phyloP scores from a whole-genome alignment of 2,797 vertebrate genomes.

The Bufotes viridis region DNA sequence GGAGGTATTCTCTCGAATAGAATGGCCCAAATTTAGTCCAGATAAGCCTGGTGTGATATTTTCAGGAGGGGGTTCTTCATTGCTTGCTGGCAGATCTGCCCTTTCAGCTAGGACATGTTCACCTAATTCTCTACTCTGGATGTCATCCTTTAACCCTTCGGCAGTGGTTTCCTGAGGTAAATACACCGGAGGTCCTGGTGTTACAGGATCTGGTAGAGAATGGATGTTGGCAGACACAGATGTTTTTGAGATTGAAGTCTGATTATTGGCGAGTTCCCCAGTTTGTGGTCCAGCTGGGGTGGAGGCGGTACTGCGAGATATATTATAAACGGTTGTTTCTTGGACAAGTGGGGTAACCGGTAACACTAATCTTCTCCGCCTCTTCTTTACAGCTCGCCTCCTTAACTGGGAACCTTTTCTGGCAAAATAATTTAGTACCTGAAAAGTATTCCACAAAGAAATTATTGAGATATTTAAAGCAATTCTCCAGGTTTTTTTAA shows the following conservation, averaged over 20 bases:
- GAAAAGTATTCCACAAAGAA: constrained; percentile 7
- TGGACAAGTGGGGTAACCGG: neutral
- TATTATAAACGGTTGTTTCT: neutral
- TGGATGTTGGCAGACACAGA: neutral
- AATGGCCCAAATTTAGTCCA: neutral
- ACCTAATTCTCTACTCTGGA: neutral
- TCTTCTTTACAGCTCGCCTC: neutral
- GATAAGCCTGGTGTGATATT: neutral
- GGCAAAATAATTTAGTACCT: neutral
- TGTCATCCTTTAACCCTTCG: neutral
- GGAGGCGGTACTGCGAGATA: neutral
- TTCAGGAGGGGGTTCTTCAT: neutral
- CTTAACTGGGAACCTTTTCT: neutral
- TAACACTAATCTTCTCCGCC: neutral
- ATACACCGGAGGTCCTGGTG: neutral
- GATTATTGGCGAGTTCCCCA: neutral
- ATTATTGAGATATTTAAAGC: too few species aligned
- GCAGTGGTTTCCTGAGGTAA: neutral
- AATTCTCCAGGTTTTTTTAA: too few species aligned
- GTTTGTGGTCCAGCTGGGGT: neutral
- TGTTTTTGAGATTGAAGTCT: neutral
- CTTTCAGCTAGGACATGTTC: neutral
- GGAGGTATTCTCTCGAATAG: neutral
- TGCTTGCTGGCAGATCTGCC: neutral
- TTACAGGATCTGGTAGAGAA: neutral